These are phyloP conservation scores for Acrobasis repandana DNA, from an alignment of 2,888 invertebrate species.

Conservation along the genomic window DNA sequence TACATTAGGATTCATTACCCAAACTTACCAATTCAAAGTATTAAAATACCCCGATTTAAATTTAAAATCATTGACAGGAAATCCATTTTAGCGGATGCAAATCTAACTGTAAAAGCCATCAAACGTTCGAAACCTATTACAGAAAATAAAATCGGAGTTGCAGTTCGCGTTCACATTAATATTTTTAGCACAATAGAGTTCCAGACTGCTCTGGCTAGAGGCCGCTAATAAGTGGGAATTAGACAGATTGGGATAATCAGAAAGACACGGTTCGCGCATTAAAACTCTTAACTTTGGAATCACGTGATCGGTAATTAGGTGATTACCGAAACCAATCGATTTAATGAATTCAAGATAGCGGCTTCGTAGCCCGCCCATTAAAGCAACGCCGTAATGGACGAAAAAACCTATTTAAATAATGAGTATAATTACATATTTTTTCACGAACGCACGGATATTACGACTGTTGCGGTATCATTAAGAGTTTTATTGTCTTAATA, in stretches of 20 bases:
- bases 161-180: slow-evolving; percentile 29
- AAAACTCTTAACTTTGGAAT: slow-evolving; percentile 72
- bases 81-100: slow-evolving; percentile 29
- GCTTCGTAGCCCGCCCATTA: slow-evolving; percentile 73
- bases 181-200: slow-evolving; percentile 50
- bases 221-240: slow-evolving; percentile 67
- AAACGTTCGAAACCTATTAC: slow-evolving; percentile 22
- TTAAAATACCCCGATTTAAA: slow-evolving; percentile 21
- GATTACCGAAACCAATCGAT: slow-evolving; percentile 83
- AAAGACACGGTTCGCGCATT: slow-evolving; percentile 79
- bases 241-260: slow-evolving; percentile 74
- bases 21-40: slow-evolving; percentile 11
- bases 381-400: slow-evolving; percentile 71
- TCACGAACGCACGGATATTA: slow-evolving; percentile 79
- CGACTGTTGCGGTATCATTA: slow-evolving; percentile 81
- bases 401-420: slow-evolving; percentile 82
- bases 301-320: slow-evolving; percentile 79
- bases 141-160: slow-evolving; percentile 19
- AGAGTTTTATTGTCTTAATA: slow-evolving; percentile 83
- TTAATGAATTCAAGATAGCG: slow-evolving; percentile 79
- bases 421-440: slow-evolving; percentile 82
- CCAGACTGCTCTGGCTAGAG: slow-evolving; percentile 41
- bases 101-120: slow-evolving; percentile 30
- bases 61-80: slow-evolving; percentile 24
- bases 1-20: slow-evolving; percentile 6